Evolutionary conservation across 2,888 invertebrate genomes (phyloP).

Genomic region (Bedellia somnulentella): DNA sequence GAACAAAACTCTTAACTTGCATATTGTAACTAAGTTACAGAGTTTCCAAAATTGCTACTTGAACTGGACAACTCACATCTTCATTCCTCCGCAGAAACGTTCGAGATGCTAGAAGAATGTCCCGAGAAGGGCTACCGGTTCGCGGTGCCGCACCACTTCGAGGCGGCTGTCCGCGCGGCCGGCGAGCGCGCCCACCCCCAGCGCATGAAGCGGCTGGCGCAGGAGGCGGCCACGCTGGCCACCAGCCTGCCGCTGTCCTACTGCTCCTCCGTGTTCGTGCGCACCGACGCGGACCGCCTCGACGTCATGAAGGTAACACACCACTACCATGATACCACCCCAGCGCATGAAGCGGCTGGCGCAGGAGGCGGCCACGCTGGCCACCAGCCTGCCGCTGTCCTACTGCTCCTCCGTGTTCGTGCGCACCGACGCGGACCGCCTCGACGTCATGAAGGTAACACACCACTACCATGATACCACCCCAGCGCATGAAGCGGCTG

Average conservation of each 20-base stretch:
- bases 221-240: conserved; percentile 92
- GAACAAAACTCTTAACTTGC: too few relatives aligned
- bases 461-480: conserved; percentile 18
- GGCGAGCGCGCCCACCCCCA: conserved; percentile 86
- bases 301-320: conserved; percentile 89
- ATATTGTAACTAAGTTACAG: too few relatives aligned
- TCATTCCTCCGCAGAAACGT: conserved; percentile 79
- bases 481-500: conserved; percentile 84
- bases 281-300: conserved; percentile 90
- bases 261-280: conserved; percentile 92
- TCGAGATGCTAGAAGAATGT: conserved; percentile 86
- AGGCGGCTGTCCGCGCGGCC: conserved; percentile 81
- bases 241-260: conserved; percentile 90
- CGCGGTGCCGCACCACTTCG: conserved; percentile 87
- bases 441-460: conserved; percentile 93
- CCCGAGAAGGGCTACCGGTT: conserved; percentile 76
- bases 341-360: conserved; percentile 88
- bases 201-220: conserved; percentile 88
- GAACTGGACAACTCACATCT: too few relatives aligned
- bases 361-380: conserved; percentile 92
- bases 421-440: conserved; percentile 88
- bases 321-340: conserved; percentile 32
- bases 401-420: conserved; percentile 95
- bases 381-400: conserved; percentile 88
- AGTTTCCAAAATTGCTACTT: too few relatives aligned